Percentiles rank a stretch among this genome's conserved stretches.
These are phyloP conservation scores for Altica lythri DNA, from an alignment of 2,888 invertebrate genomes.

Conservation along the genomic window DNA sequence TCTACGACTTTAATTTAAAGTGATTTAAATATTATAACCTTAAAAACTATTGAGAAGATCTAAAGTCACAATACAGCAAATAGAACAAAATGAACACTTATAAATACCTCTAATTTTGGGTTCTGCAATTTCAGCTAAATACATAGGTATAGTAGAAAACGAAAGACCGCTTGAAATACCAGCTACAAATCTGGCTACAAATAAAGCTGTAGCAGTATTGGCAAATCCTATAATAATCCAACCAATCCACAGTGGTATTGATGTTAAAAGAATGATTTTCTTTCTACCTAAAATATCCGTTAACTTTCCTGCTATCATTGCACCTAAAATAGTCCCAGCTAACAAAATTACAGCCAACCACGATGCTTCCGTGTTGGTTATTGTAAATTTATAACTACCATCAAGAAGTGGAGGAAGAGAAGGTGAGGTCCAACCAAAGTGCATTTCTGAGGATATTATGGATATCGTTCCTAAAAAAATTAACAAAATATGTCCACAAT, in stretches of 20 bases:
- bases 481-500: no score
- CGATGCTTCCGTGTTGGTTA: conserved; percentile 61
- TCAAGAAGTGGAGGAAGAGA: conserved; percentile 61
- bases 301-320: conserved; percentile 65
- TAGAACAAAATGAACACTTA: background rate
- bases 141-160: conserved; percentile 61
- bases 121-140: conserved; percentile 65
- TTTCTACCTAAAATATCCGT: conserved; percentile 70
- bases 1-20: no score
- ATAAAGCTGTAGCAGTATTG: conserved; percentile 61
- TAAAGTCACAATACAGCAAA: no score
- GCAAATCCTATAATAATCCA: conserved; percentile 69
- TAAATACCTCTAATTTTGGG: conserved; percentile 61
- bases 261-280: conserved; percentile 64
- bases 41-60: no score
- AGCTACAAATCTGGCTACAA: conserved; percentile 62
- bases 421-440: conserved; percentile 65
- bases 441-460: conserved; percentile 53
- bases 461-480: conserved; percentile 48
- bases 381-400: conserved; percentile 59
- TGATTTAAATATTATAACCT: no score
- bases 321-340: conserved; percentile 67
- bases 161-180: conserved; percentile 62
- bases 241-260: conserved; percentile 65
- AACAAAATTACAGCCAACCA: conserved; percentile 70